phyloP scores from a whole-genome alignment of 2,113 vertebrate species.

The Callocephalon fimbriatum region DNA sequence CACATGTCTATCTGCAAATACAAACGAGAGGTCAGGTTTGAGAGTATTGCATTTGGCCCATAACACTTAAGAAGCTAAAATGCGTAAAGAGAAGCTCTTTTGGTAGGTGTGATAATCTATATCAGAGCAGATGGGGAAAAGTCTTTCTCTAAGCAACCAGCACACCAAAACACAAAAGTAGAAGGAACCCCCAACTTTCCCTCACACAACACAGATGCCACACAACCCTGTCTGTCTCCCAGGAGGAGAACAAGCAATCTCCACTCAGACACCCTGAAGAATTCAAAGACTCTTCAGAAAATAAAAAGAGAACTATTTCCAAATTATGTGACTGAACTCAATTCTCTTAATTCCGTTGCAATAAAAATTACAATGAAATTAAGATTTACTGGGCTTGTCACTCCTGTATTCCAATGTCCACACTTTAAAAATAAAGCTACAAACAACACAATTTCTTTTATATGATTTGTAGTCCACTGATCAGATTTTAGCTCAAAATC shows the following conservation, averaged over 20 bases:
- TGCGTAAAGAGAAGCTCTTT: neutral
- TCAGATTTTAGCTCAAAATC: neutral
- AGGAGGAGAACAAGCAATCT: neutral
- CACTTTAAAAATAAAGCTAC: neutral
- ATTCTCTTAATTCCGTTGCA: neutral
- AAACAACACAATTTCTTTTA: neutral
- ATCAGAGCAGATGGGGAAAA: neutral
- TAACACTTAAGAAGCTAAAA: neutral
- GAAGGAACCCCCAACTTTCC: neutral
- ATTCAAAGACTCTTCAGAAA: neutral
- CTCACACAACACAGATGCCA: neutral
- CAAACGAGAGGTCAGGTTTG: neutral
- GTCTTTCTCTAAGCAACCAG: neutral
- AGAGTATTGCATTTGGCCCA: neutral
- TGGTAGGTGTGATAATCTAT: neutral
- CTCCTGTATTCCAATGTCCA: neutral
- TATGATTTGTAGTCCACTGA: neutral
- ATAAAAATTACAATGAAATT: neutral
- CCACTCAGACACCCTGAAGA: neutral
- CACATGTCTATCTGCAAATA: rapidly evolving
- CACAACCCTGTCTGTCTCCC: no score
- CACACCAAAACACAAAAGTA: neutral
- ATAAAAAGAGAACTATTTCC: neutral
- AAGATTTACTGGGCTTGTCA: neutral
- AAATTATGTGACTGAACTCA: neutral